Conservation (phyloP, 2,797 vertebrate species). For the Megaceryle alcyon region DNA sequence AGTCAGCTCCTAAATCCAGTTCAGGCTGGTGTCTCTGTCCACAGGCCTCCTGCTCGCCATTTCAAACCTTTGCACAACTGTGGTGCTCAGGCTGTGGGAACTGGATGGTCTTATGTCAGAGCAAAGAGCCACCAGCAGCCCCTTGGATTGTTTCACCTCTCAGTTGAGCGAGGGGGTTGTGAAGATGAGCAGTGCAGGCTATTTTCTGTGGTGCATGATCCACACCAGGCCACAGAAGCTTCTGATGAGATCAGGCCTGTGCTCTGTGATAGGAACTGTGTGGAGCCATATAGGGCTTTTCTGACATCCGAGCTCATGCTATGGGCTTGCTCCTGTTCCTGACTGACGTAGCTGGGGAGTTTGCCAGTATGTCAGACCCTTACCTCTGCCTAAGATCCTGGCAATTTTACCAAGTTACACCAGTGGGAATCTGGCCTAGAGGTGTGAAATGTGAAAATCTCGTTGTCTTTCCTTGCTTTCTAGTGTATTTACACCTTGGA, state of each 20-base stretch:
- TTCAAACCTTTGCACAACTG: not conserved
- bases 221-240: not conserved
- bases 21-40: not conserved
- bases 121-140: not conserved
- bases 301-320: fast-evolving
- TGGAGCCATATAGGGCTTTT: not conserved
- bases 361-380: not conserved
- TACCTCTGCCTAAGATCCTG: not conserved
- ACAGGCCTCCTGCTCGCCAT: not conserved
- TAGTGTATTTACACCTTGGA: not conserved
- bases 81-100: fast-evolving
- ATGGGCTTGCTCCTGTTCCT: not conserved
- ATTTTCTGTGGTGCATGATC: not conserved
- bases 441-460: not conserved
- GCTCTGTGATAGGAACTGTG: fast-evolving
- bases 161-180: fast-evolving
- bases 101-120: fast-evolving
- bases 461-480: not conserved
- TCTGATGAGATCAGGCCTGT: not conserved
- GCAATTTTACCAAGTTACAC: not conserved
- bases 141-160: too few species aligned
- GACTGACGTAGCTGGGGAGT: not conserved
- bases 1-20: slow-evolving; percentile 19
- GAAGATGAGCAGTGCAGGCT: not conserved
- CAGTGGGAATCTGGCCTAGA: not conserved